Evolutionary conservation across 1,140 invertebrate species (phyloP).

Genomic region (Lasaia peninsularis): DNA sequence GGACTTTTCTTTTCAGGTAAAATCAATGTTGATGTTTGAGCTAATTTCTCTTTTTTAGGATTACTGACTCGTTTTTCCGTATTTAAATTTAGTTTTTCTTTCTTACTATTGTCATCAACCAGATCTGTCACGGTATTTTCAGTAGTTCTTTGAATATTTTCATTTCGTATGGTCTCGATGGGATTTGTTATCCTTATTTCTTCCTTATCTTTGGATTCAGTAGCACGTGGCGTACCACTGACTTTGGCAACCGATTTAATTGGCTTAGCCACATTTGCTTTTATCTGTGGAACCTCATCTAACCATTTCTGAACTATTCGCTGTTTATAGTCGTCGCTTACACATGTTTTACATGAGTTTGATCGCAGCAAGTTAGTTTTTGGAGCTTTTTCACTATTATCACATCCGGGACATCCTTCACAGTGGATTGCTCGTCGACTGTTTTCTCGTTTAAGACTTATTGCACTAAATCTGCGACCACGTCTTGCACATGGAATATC

Average conservation of each 20-base stretch:
- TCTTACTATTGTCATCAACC: conserved; percentile 20
- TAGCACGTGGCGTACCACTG: conserved; percentile 60
- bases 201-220: conserved; percentile 52
- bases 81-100: conserved; percentile 21
- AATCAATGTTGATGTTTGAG: background rate
- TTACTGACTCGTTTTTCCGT: conserved; percentile 15
- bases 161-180: conserved; percentile 31
- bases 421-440: conserved; percentile 75
- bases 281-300: conserved; percentile 82
- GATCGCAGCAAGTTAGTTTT: conserved; percentile 52
- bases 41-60: conserved; percentile 14
- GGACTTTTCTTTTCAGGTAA: conserved; percentile 41
- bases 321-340: conserved; percentile 77
- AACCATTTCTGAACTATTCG: conserved; percentile 82
- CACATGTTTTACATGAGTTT: conserved; percentile 74
- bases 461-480: conserved; percentile 64
- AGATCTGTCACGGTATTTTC: conserved; percentile 33
- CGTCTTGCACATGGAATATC: conserved; percentile 64
- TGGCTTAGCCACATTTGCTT: conserved; percentile 32
- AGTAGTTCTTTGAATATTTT: conserved; percentile 30
- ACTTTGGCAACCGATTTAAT: conserved; percentile 67
- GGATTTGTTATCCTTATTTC: conserved; percentile 27
- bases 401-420: conserved; percentile 82
- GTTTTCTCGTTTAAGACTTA: conserved; percentile 78
- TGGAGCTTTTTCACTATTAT: conserved; percentile 55